Evolutionary conservation across 2,113 vertebrate species (phyloP).

Genomic region (Triplophysa tibetana): DNA sequence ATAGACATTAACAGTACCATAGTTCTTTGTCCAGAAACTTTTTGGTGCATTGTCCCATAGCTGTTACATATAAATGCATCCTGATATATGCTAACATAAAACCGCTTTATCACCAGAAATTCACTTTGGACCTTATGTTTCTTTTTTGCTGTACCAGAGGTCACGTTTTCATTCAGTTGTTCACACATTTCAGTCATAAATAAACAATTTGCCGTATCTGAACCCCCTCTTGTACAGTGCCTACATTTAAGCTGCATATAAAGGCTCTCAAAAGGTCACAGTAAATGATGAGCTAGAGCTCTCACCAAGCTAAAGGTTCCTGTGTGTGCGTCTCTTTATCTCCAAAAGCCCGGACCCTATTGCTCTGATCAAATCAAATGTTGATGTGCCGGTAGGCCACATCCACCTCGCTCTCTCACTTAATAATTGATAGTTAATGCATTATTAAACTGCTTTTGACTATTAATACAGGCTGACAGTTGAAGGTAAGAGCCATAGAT

Average conservation of each 20-base stretch:
- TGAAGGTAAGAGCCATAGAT: conserved; percentile 36
- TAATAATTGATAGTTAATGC: conserved; percentile 69
- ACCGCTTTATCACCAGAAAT: not conserved
- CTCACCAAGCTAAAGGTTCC: conserved; percentile 13
- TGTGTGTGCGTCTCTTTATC: conserved; percentile 23
- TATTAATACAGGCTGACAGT: conserved; percentile 62
- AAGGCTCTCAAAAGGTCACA: conserved; percentile 46
- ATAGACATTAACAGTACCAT: not conserved
- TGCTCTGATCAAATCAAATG: conserved; percentile 47
- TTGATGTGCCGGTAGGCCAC: conserved; percentile 36
- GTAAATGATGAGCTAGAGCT: conserved; percentile 15
- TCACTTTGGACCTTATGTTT: conserved; percentile 7
- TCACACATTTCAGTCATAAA: conserved; percentile 18
- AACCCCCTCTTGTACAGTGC: conserved; percentile 8
- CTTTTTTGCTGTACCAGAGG: not conserved
- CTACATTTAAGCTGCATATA: conserved; percentile 36
- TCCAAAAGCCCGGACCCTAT: conserved; percentile 3
- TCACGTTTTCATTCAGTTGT: not conserved
- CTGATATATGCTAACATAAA: not conserved
- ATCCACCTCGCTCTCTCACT: conserved; percentile 45
- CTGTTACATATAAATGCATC: no score
- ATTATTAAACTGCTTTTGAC: conserved; percentile 69
- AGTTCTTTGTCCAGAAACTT: no score
- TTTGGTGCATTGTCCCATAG: no score
- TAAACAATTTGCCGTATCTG: conserved; percentile 20